phyloP scores from a whole-genome alignment of 2,113 vertebrate species.

The Malurus cyaneus region DNA sequence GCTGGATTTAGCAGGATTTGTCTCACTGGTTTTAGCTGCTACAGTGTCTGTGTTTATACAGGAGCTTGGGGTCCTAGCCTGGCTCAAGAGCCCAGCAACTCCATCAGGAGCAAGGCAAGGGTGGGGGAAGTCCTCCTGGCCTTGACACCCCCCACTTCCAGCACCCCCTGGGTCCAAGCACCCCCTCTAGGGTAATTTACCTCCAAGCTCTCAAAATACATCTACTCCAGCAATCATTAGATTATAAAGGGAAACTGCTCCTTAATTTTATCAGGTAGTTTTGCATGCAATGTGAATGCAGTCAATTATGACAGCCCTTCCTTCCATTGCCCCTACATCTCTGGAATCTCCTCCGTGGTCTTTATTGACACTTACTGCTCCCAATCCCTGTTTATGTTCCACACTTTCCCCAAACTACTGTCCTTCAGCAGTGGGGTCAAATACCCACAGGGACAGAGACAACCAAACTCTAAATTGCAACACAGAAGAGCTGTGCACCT shows the following conservation, averaged over 20 bases:
- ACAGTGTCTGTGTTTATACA: not conserved
- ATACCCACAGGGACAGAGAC: not conserved
- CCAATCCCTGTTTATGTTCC: not conserved
- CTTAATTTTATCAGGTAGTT: not conserved
- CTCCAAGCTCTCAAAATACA: not conserved
- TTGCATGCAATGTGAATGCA: not conserved
- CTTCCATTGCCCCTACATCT: not conserved
- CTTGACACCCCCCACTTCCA: fast-evolving
- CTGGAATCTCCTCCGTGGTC: not conserved
- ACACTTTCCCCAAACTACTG: not conserved
- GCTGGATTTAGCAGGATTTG: not conserved
- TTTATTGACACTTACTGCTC: fast-evolving
- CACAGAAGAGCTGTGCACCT: not conserved
- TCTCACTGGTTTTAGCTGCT: not conserved
- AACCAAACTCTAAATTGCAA: not conserved
- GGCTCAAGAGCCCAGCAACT: not conserved
- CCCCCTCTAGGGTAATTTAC: not conserved
- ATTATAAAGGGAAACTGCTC: not conserved
- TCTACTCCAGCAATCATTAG: not conserved
- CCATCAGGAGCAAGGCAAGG: fast-evolving
- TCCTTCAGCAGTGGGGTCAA: not conserved
- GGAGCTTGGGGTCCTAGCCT: not conserved
- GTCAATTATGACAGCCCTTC: fast-evolving
- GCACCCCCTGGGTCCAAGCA: not conserved
- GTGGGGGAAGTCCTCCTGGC: fast-evolving